phyloP scores from a whole-genome alignment of 1,140 invertebrate genomes.

The Thaumatotibia leucotreta region DNA sequence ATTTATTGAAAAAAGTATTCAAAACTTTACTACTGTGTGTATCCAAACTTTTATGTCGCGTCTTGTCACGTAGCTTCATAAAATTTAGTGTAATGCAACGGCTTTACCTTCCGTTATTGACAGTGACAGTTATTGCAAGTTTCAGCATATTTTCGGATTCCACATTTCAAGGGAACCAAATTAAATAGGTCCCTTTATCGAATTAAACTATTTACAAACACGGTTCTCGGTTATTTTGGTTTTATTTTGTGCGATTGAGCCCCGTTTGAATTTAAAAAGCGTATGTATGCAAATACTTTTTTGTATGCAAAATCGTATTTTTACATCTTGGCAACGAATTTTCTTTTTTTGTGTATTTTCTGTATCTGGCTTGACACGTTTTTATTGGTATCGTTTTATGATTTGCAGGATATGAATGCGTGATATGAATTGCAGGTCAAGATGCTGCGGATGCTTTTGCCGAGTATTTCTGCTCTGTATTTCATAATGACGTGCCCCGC shows the following conservation, averaged over 20 bases:
- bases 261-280: constrained; percentile 2
- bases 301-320: constrained; percentile 2
- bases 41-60: constrained; percentile 26
- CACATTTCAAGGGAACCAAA: neutral
- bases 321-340: neutral
- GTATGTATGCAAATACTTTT: constrained; percentile 4
- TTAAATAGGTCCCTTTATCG: neutral
- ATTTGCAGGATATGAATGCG: no score
- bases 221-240: neutral
- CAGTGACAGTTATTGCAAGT: constrained; percentile 19
- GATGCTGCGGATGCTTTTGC: no score
- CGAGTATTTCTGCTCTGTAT: no score
- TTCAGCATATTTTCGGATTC: constrained; percentile 14
- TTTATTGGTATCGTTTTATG: neutral
- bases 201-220: neutral
- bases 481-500: no score
- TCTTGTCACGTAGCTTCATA: constrained; percentile 34
- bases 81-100: constrained; percentile 37
- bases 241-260: neutral
- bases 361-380: neutral
- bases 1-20: neutral
- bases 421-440: no score
- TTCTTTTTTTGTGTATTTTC: neutral
- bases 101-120: constrained; percentile 20
- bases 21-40: constrained; percentile 12